A percentile compares a stretch with the other conserved stretches of the same genome.
phyloP scores from a whole-genome alignment of 2,888 invertebrate genomes.

The Lypha dubia region DNA sequence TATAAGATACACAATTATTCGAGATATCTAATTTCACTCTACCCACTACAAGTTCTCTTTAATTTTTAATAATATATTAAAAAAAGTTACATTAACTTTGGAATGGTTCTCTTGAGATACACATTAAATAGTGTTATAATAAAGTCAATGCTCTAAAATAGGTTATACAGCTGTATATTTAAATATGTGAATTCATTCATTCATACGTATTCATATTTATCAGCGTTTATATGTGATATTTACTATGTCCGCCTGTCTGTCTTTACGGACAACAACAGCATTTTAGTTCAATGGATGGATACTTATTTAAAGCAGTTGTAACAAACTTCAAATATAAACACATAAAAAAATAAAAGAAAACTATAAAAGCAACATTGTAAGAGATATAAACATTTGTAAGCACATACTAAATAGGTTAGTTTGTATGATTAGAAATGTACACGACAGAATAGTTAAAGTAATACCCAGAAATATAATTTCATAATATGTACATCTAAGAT shows the following conservation, averaged over 20 bases:
- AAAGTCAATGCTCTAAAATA: slow-evolving; percentile 70
- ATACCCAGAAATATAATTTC: slow-evolving; percentile 72
- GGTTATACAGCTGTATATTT: slow-evolving; percentile 56
- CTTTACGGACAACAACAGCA: slow-evolving; percentile 10
- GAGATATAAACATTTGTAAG: neutral
- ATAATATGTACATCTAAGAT: slow-evolving; percentile 51
- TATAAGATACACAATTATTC: too few species aligned
- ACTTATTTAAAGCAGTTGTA: slow-evolving; percentile 59
- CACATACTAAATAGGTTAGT: neutral
- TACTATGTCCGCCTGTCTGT: slow-evolving; percentile 14
- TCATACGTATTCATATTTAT: slow-evolving; percentile 29
- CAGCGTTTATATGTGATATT: slow-evolving; percentile 20
- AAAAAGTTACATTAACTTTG: neutral
- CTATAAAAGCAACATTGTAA: slow-evolving; percentile 23
- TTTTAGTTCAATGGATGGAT: slow-evolving; percentile 47
- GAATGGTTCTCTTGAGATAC: neutral
- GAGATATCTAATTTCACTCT: too few species aligned
- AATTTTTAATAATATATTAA: neutral
- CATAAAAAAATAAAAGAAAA: slow-evolving; percentile 29
- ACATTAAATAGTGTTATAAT: slow-evolving; percentile 40
- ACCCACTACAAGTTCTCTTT: neutral
- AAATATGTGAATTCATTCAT: neutral
- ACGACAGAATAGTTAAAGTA: slow-evolving; percentile 51
- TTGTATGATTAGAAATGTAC: slow-evolving; percentile 1
- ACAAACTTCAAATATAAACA: slow-evolving; percentile 34